A percentile compares a stretch with the other conserved stretches of the same genome.
Conservation (phyloP, 2,888 invertebrate species). For the Phyto melanocephala region DNA sequence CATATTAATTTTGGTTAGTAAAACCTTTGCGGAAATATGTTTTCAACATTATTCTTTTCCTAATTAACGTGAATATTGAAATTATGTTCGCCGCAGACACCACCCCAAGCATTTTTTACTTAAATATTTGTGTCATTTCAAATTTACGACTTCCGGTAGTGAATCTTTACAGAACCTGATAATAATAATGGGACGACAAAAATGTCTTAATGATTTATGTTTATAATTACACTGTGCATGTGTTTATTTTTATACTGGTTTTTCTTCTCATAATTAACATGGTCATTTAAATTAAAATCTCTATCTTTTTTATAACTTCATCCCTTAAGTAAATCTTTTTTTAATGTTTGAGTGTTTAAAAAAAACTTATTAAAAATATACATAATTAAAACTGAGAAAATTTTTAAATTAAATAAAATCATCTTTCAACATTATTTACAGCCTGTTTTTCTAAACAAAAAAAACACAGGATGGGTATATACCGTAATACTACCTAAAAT, state of each 20-base stretch:
- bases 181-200: too few species aligned
- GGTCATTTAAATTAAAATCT: not conserved
- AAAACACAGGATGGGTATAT: not conserved
- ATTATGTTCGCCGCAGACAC: too few species aligned
- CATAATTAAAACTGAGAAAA: constrained; percentile 16
- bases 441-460: not conserved
- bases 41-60: too few species aligned
- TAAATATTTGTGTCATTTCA: too few species aligned
- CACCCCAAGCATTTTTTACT: too few species aligned
- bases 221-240: not conserved
- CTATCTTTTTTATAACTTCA: not conserved
- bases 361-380: not conserved
- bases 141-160: too few species aligned
- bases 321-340: not conserved
- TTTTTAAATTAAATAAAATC: constrained; percentile 32
- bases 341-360: not conserved
- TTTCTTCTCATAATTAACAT: not conserved
- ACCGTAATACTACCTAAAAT: not conserved
- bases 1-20: too few species aligned
- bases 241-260: not conserved
- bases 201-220: not conserved
- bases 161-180: too few species aligned
- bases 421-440: constrained; percentile 23
- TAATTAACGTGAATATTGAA: too few species aligned
- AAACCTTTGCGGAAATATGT: too few species aligned